Conservation (phyloP, 2,797 vertebrate species). For the Galaxias olidus region DNA sequence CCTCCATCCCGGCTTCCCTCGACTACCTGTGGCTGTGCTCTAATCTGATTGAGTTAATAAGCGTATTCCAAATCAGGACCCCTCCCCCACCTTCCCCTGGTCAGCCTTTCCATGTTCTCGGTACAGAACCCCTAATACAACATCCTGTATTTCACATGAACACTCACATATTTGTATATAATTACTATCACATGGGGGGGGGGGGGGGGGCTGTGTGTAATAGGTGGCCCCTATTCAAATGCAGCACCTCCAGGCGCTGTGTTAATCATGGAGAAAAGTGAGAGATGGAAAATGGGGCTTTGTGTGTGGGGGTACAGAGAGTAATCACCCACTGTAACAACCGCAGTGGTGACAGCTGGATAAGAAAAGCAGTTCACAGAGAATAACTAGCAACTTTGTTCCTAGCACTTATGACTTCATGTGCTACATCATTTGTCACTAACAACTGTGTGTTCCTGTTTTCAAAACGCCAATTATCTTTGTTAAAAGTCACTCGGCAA, state of each 20-base stretch:
- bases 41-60: constrained; percentile 72
- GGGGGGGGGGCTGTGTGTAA: constrained; percentile 58
- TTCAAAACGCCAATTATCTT: background rate
- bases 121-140: constrained; percentile 71
- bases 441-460: constrained; percentile 46
- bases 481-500: constrained; percentile 34
- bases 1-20: constrained; percentile 47
- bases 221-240: constrained; percentile 75
- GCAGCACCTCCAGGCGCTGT: constrained; percentile 73
- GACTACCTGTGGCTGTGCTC: constrained; percentile 70
- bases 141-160: constrained; percentile 76
- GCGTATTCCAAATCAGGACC: constrained; percentile 71
- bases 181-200: constrained; percentile 76
- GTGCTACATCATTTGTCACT: constrained; percentile 67
- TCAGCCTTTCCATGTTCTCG: constrained; percentile 59
- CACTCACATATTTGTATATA: constrained; percentile 78
- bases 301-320: constrained; percentile 38
- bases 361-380: constrained; percentile 67
- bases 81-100: constrained; percentile 22
- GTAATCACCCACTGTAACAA: constrained; percentile 69
- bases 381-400: constrained; percentile 75
- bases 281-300: constrained; percentile 54
- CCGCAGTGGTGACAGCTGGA: constrained; percentile 68
- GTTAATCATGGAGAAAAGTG: constrained; percentile 72
- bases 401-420: constrained; percentile 65